Conservation (phyloP, 2,113 vertebrate genomes). For the Nothocercus julius region DNA sequence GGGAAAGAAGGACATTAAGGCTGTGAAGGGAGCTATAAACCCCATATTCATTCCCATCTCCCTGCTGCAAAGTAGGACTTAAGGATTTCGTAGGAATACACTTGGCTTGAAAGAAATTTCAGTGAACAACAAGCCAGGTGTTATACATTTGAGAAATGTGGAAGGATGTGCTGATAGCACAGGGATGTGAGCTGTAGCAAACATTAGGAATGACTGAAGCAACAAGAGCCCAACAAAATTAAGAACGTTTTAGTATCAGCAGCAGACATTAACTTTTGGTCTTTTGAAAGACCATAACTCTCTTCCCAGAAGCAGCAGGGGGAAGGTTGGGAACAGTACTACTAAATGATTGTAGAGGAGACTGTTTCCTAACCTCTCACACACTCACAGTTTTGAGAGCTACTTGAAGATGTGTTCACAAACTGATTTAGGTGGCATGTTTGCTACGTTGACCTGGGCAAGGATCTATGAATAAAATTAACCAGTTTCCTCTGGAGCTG, state of each 20-base stretch:
- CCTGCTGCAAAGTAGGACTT: accelerated
- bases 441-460: constrained; percentile 31
- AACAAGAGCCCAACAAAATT: background rate
- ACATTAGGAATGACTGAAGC: background rate
- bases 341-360: background rate
- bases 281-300: background rate
- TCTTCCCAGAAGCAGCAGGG: background rate
- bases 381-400: background rate
- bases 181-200: background rate
- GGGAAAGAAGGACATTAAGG: background rate
- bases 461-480: constrained; percentile 52
- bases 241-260: background rate
- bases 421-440: background rate
- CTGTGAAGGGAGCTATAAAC: background rate
- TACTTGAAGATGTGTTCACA: background rate
- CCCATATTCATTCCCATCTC: background rate
- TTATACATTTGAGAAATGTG: background rate
- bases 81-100: background rate
- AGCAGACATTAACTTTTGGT: background rate
- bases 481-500: background rate
- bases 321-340: background rate
- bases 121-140: background rate
- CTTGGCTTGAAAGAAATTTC: background rate
- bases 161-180: background rate
- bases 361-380: background rate